A percentile compares a stretch with the other conserved stretches of the same genome.
Conservation (phyloP, 2,888 invertebrate species). For the Hirtodrosophila histrioides region DNA sequence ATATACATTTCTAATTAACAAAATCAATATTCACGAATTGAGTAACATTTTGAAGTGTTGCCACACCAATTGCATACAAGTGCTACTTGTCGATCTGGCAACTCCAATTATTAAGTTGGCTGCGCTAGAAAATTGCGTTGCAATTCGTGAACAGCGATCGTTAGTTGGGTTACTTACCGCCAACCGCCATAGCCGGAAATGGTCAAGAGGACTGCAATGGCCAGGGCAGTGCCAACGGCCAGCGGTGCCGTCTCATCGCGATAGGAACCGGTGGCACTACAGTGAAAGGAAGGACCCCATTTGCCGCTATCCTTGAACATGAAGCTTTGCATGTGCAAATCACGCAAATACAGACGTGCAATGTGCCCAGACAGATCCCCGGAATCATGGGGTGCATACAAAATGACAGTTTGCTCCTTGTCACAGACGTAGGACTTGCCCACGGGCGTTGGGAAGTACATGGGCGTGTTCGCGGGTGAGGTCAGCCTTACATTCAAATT, state of each 20-base stretch:
- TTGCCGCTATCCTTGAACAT: conserved; percentile 92
- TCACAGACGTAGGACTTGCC: conserved; percentile 93
- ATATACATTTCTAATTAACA: not conserved
- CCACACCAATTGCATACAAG: not conserved
- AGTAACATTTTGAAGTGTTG: too few relatives aligned
- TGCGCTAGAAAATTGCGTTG: not conserved
- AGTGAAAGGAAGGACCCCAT: conserved; percentile 85
- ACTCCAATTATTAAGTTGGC: not conserved
- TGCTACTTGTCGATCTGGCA: not conserved
- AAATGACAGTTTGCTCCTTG: conserved; percentile 88
- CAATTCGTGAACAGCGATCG: not conserved
- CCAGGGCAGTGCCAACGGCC: conserved; percentile 92
- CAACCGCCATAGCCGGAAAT: conserved; percentile 92
- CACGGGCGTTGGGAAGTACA: conserved; percentile 93
- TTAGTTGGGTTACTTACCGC: conserved; percentile 73
- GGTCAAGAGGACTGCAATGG: conserved; percentile 91
- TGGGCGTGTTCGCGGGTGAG: conserved; percentile 86
- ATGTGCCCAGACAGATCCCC: conserved; percentile 85
- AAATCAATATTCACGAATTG: too few relatives aligned
- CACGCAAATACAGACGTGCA: conserved; percentile 88
- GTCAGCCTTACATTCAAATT: conserved; percentile 85
- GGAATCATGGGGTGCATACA: conserved; percentile 86
- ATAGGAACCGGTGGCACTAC: conserved; percentile 85
- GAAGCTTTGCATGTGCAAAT: conserved; percentile 93
- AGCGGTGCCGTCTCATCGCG: conserved; percentile 94